These are phyloP conservation scores for Lepidotrigona ventralis DNA, from an alignment of 1,140 invertebrate genomes.

Conservation along the genomic window DNA sequence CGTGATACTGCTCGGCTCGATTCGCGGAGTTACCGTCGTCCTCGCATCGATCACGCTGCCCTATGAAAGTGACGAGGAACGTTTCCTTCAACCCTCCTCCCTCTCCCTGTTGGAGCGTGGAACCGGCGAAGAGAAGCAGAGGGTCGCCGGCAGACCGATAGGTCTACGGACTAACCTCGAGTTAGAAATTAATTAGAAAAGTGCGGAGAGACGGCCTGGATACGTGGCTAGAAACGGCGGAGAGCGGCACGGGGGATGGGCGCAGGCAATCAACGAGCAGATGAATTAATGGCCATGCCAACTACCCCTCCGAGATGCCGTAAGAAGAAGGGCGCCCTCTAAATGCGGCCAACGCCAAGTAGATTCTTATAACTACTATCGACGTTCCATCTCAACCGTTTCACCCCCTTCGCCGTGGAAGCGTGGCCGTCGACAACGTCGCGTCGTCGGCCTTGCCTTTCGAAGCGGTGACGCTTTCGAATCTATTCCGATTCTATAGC, in stretches of 20 bases:
- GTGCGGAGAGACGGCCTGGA: slow-evolving; percentile 65
- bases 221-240: slow-evolving; percentile 1
- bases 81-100: slow-evolving; percentile 44
- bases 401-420: not conserved
- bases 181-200: slow-evolving; percentile 78
- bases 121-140: slow-evolving; percentile 16
- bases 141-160: slow-evolving; percentile 43
- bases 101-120: slow-evolving; percentile 15
- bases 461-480: slow-evolving; percentile 47
- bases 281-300: slow-evolving; percentile 76
- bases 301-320: slow-evolving; percentile 71
- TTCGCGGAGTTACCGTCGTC: slow-evolving; percentile 21
- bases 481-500: slow-evolving; percentile 49
- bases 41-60: slow-evolving; percentile 61
- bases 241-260: slow-evolving; percentile 36
- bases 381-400: slow-evolving; percentile 19
- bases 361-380: slow-evolving; percentile 67
- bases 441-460: slow-evolving; percentile 33
- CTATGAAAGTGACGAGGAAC: slow-evolving; percentile 66
- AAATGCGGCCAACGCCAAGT: slow-evolving; percentile 59
- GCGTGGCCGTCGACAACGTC: not conserved
- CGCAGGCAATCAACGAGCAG: slow-evolving; percentile 73
- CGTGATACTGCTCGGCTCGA: slow-evolving; percentile 1
- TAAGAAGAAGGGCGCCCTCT: slow-evolving; percentile 55
- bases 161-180: slow-evolving; percentile 64